Evolutionary conservation across 1,140 invertebrate genomes (phyloP).

Genomic region (Bursaphelenchus mucronatus): DNA sequence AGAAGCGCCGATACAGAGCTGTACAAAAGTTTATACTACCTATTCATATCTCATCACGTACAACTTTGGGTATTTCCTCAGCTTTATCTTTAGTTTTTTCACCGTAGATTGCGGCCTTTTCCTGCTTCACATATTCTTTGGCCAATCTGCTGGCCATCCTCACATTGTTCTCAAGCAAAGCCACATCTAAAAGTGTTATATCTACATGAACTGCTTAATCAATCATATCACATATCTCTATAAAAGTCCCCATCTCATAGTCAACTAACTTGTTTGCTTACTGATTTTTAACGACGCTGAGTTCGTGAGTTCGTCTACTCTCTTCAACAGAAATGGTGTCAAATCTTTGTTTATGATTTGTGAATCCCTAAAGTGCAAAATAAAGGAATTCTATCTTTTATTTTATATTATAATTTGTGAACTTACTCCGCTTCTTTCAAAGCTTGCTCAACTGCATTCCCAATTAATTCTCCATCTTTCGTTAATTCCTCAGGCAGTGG

Average conservation of each 20-base stretch:
- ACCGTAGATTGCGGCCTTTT: neutral
- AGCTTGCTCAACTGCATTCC: constrained; percentile 72
- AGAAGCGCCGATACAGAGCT: constrained; percentile 78
- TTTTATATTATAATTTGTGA: constrained; percentile 11
- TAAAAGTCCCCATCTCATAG: constrained; percentile 5
- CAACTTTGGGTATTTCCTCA: constrained; percentile 9
- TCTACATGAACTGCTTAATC: neutral
- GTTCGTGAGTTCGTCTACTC: constrained; percentile 72
- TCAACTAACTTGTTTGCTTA: constrained; percentile 61
- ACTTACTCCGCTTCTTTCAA: constrained; percentile 67
- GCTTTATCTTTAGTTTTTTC: neutral
- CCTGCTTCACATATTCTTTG: constrained; percentile 49
- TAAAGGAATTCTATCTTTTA: constrained; percentile 13
- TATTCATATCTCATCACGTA: constrained; percentile 21
- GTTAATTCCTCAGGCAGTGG: constrained; percentile 64
- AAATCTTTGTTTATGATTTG: constrained; percentile 72
- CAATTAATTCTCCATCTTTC: constrained; percentile 54
- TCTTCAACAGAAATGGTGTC: constrained; percentile 80
- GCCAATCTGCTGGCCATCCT: constrained; percentile 77
- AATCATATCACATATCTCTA: neutral
- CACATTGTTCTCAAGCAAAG: constrained; percentile 86
- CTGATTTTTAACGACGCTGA: constrained; percentile 78
- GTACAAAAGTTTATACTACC: constrained; percentile 38
- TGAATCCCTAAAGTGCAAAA: constrained; percentile 23
- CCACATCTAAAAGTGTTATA: constrained; percentile 70